These are phyloP conservation scores for Ctenoplectra terminalis DNA, from an alignment of 1,140 invertebrate species.

Conservation along the genomic window DNA sequence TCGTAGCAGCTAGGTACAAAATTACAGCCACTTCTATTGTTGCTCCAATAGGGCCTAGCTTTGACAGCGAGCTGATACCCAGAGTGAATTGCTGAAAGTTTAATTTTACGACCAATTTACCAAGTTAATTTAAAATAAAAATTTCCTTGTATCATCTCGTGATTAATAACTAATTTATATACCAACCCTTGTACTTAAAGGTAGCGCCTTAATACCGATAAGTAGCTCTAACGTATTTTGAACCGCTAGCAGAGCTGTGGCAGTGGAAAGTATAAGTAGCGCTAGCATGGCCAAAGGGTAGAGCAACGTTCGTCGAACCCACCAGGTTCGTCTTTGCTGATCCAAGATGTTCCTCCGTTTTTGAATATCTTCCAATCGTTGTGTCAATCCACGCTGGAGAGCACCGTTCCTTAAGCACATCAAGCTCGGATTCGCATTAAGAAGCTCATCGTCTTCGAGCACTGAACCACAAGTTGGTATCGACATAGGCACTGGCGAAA, in stretches of 20 bases:
- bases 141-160: neutral
- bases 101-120: constrained; percentile 23
- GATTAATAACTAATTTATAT: constrained; percentile 24
- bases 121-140: neutral
- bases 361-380: constrained; percentile 85
- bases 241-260: constrained; percentile 94
- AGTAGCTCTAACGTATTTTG: constrained; percentile 96
- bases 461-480: constrained; percentile 81
- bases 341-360: constrained; percentile 86
- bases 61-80: constrained; percentile 95
- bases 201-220: constrained; percentile 96
- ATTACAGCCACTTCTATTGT: constrained; percentile 96
- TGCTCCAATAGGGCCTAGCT: constrained; percentile 94
- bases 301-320: constrained; percentile 92
- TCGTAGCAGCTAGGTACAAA: constrained; percentile 96
- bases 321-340: constrained; percentile 91
- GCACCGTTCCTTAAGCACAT: constrained; percentile 87
- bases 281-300: constrained; percentile 96
- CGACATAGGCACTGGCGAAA: constrained; percentile 87
- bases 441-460: constrained; percentile 81
- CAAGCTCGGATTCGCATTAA: constrained; percentile 80
- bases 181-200: constrained; percentile 90
- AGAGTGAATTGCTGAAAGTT: constrained; percentile 94
- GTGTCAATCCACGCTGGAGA: constrained; percentile 85
- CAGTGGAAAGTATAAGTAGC: constrained; percentile 91